Base-by-base conservation (phyloP, 1,140 invertebrate species). In the Caenorhabditis elegans region DNA sequence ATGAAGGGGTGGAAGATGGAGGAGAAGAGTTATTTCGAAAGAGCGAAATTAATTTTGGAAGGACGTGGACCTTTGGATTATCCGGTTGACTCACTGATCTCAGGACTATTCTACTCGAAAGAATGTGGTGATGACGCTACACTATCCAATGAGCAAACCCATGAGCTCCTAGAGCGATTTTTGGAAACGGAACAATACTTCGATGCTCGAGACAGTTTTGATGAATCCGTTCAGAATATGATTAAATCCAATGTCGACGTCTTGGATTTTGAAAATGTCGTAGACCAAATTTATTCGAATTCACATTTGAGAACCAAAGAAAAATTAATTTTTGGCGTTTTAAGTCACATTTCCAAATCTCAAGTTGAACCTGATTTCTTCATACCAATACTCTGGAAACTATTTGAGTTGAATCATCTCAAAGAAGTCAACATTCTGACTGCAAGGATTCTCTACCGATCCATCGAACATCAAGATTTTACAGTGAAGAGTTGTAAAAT, bases 281-380 rank as follows among this genome's bases (percentile, higher is more conserved):
- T 95, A 0, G 93, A 93, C 15, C 95, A 93, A 15, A 97, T 99
- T 60, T 98, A 99, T 91, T 98, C 97, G 13, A 97, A 99, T 91
- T 94, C 95, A 77, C 95, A 97, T 88, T 95, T 98, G 8, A 65
- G 60, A n/a, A 80, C 36, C 75, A 89, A 90, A 49, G 89, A 86
- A 39, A 82, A 80, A n/a, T 79, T 89, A 11, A 49, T 90, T 11
- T 53, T 82, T 8, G 83, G 80, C 24, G 34, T 89, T 19, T 46
- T 84, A 24, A 60, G 49, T 17, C 31, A 2, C 3, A 10, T 70
- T 19, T 15, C 49, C 5, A n/a, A 70, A 34, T 60, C 60, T 2
- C 6, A 13, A 24, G 22, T 39, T 2, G n/a, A n/a, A n/a, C 22
- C 11, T 4, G 26, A 15, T 39, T 0, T 4, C 19, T 22, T 28